Evolutionary conservation across 2,888 invertebrate species (phyloP), one percentile per base, ranked within the genome.

Genomic region (Onchidella celtica): DNA sequence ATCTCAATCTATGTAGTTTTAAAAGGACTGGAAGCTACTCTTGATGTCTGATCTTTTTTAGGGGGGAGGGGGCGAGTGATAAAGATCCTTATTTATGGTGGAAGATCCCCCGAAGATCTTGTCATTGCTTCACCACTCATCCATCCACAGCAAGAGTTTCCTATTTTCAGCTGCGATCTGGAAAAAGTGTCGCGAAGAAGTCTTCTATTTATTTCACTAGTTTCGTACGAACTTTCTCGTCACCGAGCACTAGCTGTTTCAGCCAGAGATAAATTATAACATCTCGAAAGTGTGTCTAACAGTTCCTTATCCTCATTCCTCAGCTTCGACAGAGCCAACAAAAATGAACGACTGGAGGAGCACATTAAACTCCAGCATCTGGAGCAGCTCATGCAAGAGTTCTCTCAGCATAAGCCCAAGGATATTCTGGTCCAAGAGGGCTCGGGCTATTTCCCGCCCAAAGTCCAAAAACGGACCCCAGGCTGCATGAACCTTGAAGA

Each of bases 291-390:
- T n/a, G n/a, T n/a, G n/a, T n/a, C 38, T 11, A n/a, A 24, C 9
- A 47, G 9, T 40, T 0, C 4, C 3, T 3, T 29, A 47, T 47
- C 27, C 0, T 38, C 0, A 21, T 32, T 77, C 17, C 87, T 38
- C 88, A 91, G 91, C 84, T 90, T 91, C 85, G 88, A 90, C 84
- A 89, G 89, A 66, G 89, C 86, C 34, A 21, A 38, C 72, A 88
- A 88, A 29, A 89, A 89, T 83, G 85, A 89, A 1, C 88, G 92
- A 1, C 86, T 93, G 77, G 93, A 93, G 85, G 92, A 93, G 57
- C 88, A 89, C 75, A 90, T 93, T 79, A 90, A 92, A 61, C 86
- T 92, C 0, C 87, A 89, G n/a, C 92, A 93, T 79, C 89, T 93
- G 61, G 87, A 92, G 66, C 88, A 91, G 83, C 88, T 93, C 63